Evolutionary conservation across 1,140 invertebrate species (phyloP).

Genomic region (Bombus sylvicola): DNA sequence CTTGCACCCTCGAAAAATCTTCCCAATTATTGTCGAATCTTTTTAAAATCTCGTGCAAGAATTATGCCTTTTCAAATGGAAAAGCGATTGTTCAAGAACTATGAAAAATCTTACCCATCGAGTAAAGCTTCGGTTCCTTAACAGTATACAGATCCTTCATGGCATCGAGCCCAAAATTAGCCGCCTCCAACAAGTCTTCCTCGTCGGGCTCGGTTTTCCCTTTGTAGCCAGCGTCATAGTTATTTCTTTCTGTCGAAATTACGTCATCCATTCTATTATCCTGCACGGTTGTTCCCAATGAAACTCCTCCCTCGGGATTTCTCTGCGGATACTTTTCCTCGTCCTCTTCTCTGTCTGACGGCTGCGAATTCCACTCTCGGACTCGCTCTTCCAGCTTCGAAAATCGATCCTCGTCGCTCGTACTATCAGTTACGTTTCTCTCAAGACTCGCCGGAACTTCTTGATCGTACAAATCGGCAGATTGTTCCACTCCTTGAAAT

Average conservation of each 20-base stretch:
- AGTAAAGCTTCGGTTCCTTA: slow-evolving; percentile 87
- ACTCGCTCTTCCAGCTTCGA: not conserved
- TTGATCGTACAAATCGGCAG: slow-evolving; percentile 5
- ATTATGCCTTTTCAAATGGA: too few relatives aligned
- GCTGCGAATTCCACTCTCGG: not conserved
- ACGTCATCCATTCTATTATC: not conserved
- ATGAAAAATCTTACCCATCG: slow-evolving; percentile 84
- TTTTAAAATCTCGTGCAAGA: too few relatives aligned
- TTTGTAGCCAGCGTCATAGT: not conserved
- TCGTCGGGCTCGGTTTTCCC: slow-evolving; percentile 41
- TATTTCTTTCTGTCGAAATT: not conserved
- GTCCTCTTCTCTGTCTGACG: not conserved
- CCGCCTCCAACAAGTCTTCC: slow-evolving; percentile 84
- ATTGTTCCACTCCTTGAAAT: not conserved
- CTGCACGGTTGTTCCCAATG: not conserved
- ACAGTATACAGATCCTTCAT: slow-evolving; percentile 87
- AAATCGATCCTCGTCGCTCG: not conserved
- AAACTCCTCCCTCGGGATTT: not conserved
- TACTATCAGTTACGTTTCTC: too few relatives aligned
- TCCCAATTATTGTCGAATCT: too few relatives aligned
- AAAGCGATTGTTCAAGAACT: not conserved
- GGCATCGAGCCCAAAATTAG: slow-evolving; percentile 86
- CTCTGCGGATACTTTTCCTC: not conserved
- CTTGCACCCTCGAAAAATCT: too few relatives aligned
- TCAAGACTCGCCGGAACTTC: not conserved